A percentile compares a stretch with the other conserved stretches of the same genome.
Evolutionary conservation across 2,888 invertebrate genomes (phyloP).

Genomic region (Steromphala cineraria): DNA sequence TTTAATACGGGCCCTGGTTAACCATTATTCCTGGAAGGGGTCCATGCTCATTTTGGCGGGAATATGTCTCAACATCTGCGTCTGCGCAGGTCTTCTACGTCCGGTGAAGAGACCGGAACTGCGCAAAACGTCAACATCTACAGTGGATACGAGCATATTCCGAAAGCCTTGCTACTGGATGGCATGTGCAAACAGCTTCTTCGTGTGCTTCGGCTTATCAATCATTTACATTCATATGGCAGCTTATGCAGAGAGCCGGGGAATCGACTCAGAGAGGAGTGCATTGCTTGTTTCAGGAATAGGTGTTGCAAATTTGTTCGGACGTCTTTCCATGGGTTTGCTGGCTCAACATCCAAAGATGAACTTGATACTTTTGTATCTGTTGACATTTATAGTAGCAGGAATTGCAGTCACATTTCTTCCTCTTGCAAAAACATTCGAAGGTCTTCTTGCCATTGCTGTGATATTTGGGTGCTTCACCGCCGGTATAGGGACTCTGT

Average conservation of each 20-base stretch:
- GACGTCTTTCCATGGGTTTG: constrained; percentile 48
- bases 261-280: constrained; percentile 41
- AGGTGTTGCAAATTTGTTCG: constrained; percentile 54
- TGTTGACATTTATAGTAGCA: constrained; percentile 39
- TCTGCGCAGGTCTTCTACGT: constrained; percentile 48
- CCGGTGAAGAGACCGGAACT: constrained; percentile 45
- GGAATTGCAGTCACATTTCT: constrained; percentile 45
- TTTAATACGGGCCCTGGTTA: constrained; percentile 48
- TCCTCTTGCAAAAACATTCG: constrained; percentile 37
- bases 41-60: constrained; percentile 55
- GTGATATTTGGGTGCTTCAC: constrained; percentile 51
- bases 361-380: constrained; percentile 43
- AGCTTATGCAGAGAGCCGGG: constrained; percentile 44
- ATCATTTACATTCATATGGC: constrained; percentile 56
- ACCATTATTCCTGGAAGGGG: constrained; percentile 52
- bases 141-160: constrained; percentile 48
- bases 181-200: constrained; percentile 50
- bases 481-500: constrained; percentile 49
- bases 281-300: constrained; percentile 52
- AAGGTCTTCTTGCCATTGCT: constrained; percentile 39
- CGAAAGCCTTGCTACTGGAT: constrained; percentile 46
- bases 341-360: constrained; percentile 38
- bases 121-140: constrained; percentile 22
- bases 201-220: constrained; percentile 54
- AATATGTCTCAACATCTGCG: constrained; percentile 51